Base-by-base conservation (phyloP, 2,888 invertebrate species). In the Pollenia labialis region DNA sequence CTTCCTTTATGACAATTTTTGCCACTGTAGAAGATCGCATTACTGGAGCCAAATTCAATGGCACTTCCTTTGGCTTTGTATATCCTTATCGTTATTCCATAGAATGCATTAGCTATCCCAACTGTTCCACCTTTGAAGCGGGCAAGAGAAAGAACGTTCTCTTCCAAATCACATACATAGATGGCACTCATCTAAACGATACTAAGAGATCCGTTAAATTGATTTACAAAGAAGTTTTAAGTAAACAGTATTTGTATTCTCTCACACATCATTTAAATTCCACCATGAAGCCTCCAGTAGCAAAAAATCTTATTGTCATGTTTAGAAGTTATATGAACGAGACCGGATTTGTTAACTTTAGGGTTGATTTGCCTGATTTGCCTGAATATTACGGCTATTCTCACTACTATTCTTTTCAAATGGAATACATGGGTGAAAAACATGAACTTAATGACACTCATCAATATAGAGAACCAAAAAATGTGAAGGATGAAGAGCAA, bases 331-430 rank as follows among this genome's bases (percentile, higher is more conserved):
- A 93, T 88, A 92, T 97, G 11, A 95, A 96, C 88, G 93, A 94
- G 66, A 95, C 95, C 89, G 96, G 96, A 18, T 93, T 96, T 91
- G 94, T 95, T 4, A 94, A 94, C 88, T 92, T 97, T 48, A 95
- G 95, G 86, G 94, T 96, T 85, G 94, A 94, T 72, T 95, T 96
- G 3, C 95, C 96, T 0, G 94, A 95, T 87, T 68, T 90, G 52
- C 88, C 90, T 6, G 89, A 92, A 66, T 87, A 90, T 46, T 90
- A 90, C 66, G 90, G 89, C 74, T 88, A 83, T n/a, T 83, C 89
- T 0, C 91, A 91, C 46, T 89, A 81, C 66, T 89, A 90, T 62
- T 83, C 64, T 44, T 88, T 89, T 11, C 88, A 89, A 12, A 46
- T 90, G 32, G 6, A 32, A 32, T 32, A 32, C 32, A 6, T 32